Evolutionary conservation across 2,113 vertebrate genomes (phyloP), one percentile per base, ranked within the genome.

Genomic region (Muntiacus muntjak): DNA sequence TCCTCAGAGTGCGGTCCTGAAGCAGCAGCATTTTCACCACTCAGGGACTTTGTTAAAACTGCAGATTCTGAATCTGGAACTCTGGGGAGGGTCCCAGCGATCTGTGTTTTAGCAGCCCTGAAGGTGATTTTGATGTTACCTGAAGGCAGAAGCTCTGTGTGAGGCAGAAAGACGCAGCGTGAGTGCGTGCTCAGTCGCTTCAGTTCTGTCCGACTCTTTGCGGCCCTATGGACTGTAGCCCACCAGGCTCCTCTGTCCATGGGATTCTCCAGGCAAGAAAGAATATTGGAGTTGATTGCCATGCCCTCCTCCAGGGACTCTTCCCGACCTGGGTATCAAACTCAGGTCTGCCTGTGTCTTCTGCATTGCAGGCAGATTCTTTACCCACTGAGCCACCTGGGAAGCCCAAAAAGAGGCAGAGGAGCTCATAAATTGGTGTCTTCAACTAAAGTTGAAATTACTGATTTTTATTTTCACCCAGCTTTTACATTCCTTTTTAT

Each of bases 131-230:
- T 13, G 21, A 40, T 7, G 85, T 47, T 64, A 1, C 0, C 19
- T 30, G 28, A 67, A 55, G 87, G 43, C 2, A 16, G 50, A 58
- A 23, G n/a, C n/a, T 62, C 43, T 10, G 4, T 2, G 14, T 3
- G 3, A 40, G 36, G 64, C 4, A 15, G 26, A 7, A 30, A n/a
- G 2, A 30, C 8, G 5, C n/a, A 71, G 67, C n/a, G 0, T 40
- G 67, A 5, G 0, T 19, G 62, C 7, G 1, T 12, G 19, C 10
- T 71, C 19, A 40, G n/a, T 71, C 0, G 9, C 19, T 40, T 74
- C 67, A 40, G n/a, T 74, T 0, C 0, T 74, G 67, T 23, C 36
- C 0, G 0, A 74, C 36, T 40, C 67, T 74, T 74, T 25, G 67
- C 1, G 1, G 19, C 54, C 54, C 54, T 36, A 23, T 40, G 19